Evolutionary conservation across 1,140 invertebrate species (phyloP).

Genomic region (Steinernema khuongi): DNA sequence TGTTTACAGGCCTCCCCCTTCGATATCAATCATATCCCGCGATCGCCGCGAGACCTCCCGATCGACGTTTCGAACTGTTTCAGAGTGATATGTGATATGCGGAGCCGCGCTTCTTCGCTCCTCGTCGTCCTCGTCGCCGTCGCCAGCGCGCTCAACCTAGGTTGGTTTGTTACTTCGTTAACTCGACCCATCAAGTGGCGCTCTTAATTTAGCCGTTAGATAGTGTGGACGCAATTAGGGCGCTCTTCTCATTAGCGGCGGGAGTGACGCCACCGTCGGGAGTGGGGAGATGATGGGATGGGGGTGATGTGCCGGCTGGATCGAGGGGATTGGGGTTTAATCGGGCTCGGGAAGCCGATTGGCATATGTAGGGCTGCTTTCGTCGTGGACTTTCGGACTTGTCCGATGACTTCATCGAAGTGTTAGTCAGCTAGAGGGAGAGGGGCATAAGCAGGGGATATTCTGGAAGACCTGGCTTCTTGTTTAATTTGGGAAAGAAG

Average conservation of each 20-base stretch:
- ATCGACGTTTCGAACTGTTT: not conserved
- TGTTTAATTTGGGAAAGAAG: too few species aligned
- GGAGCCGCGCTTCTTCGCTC: not conserved
- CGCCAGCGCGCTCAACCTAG: not conserved
- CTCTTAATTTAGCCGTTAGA: conserved; percentile 10
- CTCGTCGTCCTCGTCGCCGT: not conserved
- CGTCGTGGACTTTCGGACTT: too few species aligned
- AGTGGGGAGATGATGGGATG: not conserved
- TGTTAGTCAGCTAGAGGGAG: too few species aligned
- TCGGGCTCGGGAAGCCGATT: too few species aligned
- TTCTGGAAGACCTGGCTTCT: too few species aligned
- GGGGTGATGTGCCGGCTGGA: not conserved
- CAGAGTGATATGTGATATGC: conserved; percentile 13
- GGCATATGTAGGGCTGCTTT: too few species aligned
- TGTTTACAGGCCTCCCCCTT: not conserved
- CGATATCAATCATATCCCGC: conserved; percentile 8
- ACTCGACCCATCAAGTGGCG: not conserved
- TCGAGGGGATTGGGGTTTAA: not conserved
- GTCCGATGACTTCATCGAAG: too few species aligned
- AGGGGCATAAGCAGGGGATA: too few species aligned
- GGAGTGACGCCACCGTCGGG: not conserved
- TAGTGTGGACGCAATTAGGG: not conserved
- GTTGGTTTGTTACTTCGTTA: conserved; percentile 13
- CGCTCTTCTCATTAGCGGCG: not conserved
- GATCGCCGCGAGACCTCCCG: not conserved